A percentile compares a stretch with the other conserved stretches of the same genome.
Conservation (phyloP, 2,888 invertebrate genomes). For the Caenorhabditis sp. region DNA sequence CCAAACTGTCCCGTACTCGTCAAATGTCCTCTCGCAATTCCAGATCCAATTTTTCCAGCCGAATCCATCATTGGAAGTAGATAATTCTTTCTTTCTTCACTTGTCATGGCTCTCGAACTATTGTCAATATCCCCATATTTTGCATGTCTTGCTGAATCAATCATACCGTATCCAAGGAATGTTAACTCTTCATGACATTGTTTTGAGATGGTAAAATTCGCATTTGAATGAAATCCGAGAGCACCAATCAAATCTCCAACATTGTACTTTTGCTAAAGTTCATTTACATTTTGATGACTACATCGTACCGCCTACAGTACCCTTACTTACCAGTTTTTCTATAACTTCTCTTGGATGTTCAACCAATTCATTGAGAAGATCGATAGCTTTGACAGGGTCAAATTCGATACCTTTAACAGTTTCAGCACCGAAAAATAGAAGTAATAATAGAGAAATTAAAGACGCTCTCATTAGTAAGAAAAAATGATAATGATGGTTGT, state of each 20-base stretch:
- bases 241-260: constrained; percentile 25
- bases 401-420: constrained; percentile 6
- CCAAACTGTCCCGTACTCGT: constrained; percentile 27
- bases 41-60: constrained; percentile 46
- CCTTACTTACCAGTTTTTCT: constrained; percentile 21
- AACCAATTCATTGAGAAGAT: constrained; percentile 19
- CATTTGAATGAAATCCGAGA: constrained; percentile 15
- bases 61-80: constrained; percentile 47
- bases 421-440: not conserved
- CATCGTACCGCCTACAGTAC: too few species aligned
- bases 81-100: constrained; percentile 21
- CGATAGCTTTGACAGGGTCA: constrained; percentile 19
- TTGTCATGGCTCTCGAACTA: constrained; percentile 19
- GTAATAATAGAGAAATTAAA: not conserved
- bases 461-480: not conserved
- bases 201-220: constrained; percentile 17
- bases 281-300: not conserved
- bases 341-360: constrained; percentile 30
- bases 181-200: constrained; percentile 29
- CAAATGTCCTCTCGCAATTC: constrained; percentile 35
- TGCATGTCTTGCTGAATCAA: constrained; percentile 17
- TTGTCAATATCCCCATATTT: not conserved
- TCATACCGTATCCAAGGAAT: constrained; percentile 35
- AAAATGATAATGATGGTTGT: not conserved
- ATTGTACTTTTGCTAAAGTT: constrained; percentile 23